These are phyloP conservation scores for Dichetophora obliterata DNA, from an alignment of 2,888 invertebrate genomes.

Conservation along the genomic window DNA sequence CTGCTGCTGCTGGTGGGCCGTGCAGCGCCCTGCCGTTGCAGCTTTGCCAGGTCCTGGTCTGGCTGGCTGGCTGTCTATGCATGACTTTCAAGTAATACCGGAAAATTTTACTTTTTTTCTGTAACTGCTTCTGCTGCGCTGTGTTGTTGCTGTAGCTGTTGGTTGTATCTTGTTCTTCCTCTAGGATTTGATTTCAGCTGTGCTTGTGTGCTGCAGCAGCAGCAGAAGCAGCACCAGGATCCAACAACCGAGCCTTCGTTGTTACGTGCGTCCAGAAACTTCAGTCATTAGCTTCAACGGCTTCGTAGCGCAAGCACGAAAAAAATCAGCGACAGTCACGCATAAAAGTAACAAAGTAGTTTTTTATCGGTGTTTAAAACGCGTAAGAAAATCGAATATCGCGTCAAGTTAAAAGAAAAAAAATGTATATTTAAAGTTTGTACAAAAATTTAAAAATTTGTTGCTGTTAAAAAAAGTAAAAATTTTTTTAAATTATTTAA, in stretches of 20 bases:
- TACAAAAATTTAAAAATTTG: not conserved
- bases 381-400: conserved; percentile 18
- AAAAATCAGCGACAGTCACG: conserved; percentile 6
- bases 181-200: conserved; percentile 17
- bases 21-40: not conserved
- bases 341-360: conserved; percentile 16
- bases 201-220: conserved; percentile 23
- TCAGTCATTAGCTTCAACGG: conserved; percentile 53
- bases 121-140: conserved; percentile 16
- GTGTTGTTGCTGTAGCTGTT: not conserved
- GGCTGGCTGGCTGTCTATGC: conserved; percentile 16
- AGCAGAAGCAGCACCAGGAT: not conserved
- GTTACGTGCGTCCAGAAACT: conserved; percentile 47
- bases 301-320: conserved; percentile 33
- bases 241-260: conserved; percentile 53
- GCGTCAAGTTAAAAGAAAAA: conserved; percentile 10
- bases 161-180: conserved; percentile 19
- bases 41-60: not conserved
- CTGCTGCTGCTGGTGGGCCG: not conserved
- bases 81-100: conserved; percentile 38
- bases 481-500: not conserved
- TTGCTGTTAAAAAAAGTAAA: not conserved
- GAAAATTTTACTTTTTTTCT: conserved; percentile 35
- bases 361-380: conserved; percentile 33
- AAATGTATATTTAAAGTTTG: not conserved